Conservation (phyloP, 1,140 invertebrate genomes). For the Eupristina koningsbergeri region DNA sequence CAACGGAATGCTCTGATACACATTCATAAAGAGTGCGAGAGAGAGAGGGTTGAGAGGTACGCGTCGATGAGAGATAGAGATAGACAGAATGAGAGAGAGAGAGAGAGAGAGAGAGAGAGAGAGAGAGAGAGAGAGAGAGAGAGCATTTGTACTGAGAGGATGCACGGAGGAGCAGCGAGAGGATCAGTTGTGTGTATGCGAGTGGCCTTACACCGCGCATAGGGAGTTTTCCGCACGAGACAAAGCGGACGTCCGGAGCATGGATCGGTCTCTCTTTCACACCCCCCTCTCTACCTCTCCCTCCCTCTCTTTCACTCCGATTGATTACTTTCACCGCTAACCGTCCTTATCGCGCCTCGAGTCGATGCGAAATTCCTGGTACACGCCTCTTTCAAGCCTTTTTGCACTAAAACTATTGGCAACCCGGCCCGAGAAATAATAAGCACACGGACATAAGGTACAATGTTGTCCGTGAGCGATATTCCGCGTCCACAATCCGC, state of each 20-base stretch:
- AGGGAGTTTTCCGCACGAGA: slow-evolving; percentile 1
- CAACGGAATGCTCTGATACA: slow-evolving; percentile 39
- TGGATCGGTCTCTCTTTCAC: neutral
- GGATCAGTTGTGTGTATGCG: slow-evolving; percentile 29
- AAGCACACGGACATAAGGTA: too few relatives aligned
- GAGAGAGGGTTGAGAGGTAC: too few relatives aligned
- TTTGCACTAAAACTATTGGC: neutral
- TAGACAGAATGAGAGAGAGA: neutral
- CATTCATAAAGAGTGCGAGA: slow-evolving; percentile 19
- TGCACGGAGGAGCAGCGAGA: neutral
- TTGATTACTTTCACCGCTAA: neutral
- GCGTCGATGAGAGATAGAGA: too few relatives aligned
- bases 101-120: neutral
- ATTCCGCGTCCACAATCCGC: too few relatives aligned
- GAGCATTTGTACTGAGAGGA: neutral
- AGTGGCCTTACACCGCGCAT: slow-evolving; percentile 3
- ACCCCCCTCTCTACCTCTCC: too few relatives aligned
- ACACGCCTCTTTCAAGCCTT: neutral
- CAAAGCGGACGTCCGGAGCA: neutral
- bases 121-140: neutral
- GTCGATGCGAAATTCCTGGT: neutral
- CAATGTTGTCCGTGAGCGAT: too few relatives aligned
- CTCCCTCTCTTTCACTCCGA: too few relatives aligned
- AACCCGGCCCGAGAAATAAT: neutral
- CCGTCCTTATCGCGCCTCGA: neutral